phyloP scores from a whole-genome alignment of 2,113 vertebrate genomes.

The Cairina moschata region DNA sequence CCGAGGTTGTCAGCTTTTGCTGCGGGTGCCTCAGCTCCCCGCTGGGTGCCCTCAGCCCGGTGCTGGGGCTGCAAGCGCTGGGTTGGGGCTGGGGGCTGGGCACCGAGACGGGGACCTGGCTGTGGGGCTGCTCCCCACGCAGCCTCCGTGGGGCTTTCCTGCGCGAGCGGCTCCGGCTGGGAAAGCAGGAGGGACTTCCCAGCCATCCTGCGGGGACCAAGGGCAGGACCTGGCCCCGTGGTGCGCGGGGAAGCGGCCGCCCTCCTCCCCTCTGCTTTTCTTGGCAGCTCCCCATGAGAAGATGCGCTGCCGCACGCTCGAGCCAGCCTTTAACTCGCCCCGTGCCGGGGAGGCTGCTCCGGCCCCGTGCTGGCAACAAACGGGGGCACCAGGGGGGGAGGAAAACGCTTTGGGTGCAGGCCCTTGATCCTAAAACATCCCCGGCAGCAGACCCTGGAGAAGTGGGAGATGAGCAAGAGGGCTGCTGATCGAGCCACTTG shows the following conservation, averaged over 20 bases:
- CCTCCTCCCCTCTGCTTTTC: background rate
- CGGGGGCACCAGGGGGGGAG: background rate
- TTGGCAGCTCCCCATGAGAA: background rate
- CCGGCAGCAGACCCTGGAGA: background rate
- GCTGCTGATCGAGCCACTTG: fast-evolving
- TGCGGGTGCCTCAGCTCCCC: background rate
- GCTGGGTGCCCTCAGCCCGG: background rate
- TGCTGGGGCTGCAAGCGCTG: background rate
- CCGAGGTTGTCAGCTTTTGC: background rate
- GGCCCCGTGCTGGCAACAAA: fast-evolving
- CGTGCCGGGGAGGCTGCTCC: background rate
- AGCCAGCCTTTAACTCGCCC: background rate
- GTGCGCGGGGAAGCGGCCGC: background rate
- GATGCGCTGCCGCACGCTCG: fast-evolving
- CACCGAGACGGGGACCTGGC: background rate
- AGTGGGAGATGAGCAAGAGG: background rate
- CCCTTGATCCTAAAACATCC: background rate
- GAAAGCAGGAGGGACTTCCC: background rate
- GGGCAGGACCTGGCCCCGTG: background rate
- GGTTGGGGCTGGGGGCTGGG: background rate
- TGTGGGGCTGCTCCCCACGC: background rate
- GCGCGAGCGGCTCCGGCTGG: background rate
- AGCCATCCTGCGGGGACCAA: background rate
- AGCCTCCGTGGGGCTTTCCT: background rate
- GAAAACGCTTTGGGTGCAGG: background rate